phyloP scores from a whole-genome alignment of 2,113 vertebrate genomes.

The Phyllostomus hastatus region DNA sequence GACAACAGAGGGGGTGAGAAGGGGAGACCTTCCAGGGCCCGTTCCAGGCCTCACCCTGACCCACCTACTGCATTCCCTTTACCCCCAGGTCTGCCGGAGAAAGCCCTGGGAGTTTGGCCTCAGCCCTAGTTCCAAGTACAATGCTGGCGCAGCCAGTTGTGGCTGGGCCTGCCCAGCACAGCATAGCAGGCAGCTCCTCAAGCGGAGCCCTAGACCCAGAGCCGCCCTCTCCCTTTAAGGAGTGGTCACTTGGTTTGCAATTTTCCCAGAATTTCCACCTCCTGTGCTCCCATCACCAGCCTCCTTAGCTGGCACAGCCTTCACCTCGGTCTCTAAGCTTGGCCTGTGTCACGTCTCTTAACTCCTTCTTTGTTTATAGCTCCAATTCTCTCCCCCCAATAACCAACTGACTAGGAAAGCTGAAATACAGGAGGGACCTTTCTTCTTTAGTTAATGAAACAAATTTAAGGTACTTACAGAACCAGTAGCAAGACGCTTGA shows the following conservation, averaged over 20 bases:
- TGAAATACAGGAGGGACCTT: background rate
- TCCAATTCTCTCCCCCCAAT: background rate
- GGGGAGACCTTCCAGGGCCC: background rate
- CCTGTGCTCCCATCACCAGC: conserved; percentile 70
- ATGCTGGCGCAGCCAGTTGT: background rate
- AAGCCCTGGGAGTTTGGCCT: background rate
- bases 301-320: conserved; percentile 56
- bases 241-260: conserved; percentile 64
- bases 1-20: background rate
- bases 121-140: no score
- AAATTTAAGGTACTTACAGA: background rate
- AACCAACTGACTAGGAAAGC: background rate
- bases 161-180: background rate
- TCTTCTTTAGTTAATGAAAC: background rate
- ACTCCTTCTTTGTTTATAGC: background rate
- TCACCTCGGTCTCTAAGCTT: background rate
- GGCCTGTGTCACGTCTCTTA: background rate
- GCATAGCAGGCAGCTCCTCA: background rate
- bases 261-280: background rate
- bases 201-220: background rate
- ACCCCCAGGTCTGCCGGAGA: background rate
- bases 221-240: background rate
- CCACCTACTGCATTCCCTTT: background rate
- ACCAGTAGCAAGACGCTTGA: background rate
- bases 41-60: background rate